Percentiles rank a stretch among this genome's conserved stretches.
phyloP scores from a whole-genome alignment of 1,140 invertebrate genomes.

The Cydia amplana region DNA sequence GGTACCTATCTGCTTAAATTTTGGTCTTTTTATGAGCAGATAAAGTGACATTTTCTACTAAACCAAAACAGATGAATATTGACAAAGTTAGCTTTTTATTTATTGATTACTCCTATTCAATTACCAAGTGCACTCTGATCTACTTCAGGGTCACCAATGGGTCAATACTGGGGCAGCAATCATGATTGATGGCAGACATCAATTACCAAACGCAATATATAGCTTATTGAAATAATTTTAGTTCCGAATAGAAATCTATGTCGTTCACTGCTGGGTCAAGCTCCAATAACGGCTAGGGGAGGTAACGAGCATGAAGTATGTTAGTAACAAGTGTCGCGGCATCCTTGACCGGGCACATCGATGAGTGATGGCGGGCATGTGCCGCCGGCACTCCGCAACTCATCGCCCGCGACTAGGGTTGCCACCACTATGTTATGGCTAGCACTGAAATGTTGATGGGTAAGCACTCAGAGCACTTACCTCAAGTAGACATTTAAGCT shows the following conservation, averaged over 20 bases:
- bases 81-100: no score
- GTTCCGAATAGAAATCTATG: not conserved
- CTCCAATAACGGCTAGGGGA: conserved; percentile 12
- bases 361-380: conserved; percentile 73
- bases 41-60: no score
- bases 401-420: conserved; percentile 56
- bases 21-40: no score
- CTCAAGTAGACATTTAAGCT: not conserved
- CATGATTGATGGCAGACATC: not conserved
- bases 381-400: conserved; percentile 60
- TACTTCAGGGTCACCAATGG: no score
- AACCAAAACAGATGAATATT: no score
- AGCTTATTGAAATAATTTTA: not conserved
- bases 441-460: not conserved
- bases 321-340: conserved; percentile 55
- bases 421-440: conserved; percentile 2
- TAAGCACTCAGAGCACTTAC: not conserved
- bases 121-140: no score
- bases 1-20: no score
- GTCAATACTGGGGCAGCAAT: not conserved
- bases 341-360: conserved; percentile 70
- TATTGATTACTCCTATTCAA: no score
- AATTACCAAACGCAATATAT: not conserved
- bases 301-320: conserved; percentile 16
- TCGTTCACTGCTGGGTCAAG: not conserved